A percentile compares a stretch with the other conserved stretches of the same genome.
Evolutionary conservation across 2,888 invertebrate genomes (phyloP).

Genomic region (Campaea margaritaria): DNA sequence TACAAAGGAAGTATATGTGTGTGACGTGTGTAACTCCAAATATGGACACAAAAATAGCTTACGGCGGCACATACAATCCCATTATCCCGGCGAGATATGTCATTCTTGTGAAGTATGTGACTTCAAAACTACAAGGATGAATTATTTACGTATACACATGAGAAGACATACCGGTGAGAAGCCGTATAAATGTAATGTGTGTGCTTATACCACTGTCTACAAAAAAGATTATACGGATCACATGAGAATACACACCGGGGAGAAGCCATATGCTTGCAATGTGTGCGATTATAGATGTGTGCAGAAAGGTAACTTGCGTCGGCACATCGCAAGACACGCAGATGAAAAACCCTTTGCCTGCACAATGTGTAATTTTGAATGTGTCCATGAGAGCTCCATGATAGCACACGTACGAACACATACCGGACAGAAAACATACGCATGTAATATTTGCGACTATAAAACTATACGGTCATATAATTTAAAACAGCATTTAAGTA

Average conservation of each 20-base stretch:
- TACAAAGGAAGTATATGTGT: not conserved
- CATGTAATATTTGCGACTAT: not conserved
- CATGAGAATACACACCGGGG: not conserved
- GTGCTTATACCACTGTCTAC: not conserved
- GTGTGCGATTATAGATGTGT: not conserved
- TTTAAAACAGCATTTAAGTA: too few relatives aligned
- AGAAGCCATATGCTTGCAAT: not conserved
- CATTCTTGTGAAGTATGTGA: not conserved
- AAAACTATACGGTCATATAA: too few relatives aligned
- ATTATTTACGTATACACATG: not conserved
- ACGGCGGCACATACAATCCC: not conserved
- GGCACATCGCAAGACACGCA: not conserved
- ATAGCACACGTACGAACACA: too few relatives aligned
- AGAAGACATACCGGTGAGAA: not conserved
- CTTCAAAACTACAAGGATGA: not conserved
- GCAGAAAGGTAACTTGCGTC: not conserved
- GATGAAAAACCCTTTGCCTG: constrained; percentile 1
- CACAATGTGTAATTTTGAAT: not conserved
- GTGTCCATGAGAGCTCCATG: too few relatives aligned
- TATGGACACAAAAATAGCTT: not conserved
- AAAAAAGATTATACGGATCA: not conserved
- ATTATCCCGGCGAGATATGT: not conserved
- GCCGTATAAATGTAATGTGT: not conserved
- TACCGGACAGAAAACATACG: not conserved
- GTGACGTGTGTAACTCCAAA: not conserved